Evolutionary conservation across 2,113 vertebrate species (phyloP), one percentile per base, ranked within the genome.

Genomic region (Ibidorhyncha struthersii): DNA sequence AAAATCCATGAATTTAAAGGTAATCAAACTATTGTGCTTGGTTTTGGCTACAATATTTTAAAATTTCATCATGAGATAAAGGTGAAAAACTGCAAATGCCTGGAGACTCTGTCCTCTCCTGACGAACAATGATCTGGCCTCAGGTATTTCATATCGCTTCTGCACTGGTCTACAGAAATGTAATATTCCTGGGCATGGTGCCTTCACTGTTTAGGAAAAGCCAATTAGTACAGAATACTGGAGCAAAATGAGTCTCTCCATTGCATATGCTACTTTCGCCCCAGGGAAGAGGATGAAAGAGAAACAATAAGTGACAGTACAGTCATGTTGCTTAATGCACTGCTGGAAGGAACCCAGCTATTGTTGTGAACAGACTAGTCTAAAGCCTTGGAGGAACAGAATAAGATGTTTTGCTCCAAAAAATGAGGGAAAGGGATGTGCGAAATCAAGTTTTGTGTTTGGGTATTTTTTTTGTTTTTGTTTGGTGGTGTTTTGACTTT

Each of bases 171-270:
- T 91, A 61, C 19, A 85, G 41, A 16, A 69, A 49, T 30, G 22
- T 45, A 73, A 72, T 76, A 38, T 80, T 88, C 56, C 65, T 56
- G 66, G 89, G 89, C 94, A 82, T 69, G 84, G 69, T 80, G 73
- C 78, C 90, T 82, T 82, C 86, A 49, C 29, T 61, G 29, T 49
- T 95, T 72, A 90, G 56, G 56, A 93, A 90, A 96, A 96, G 65
- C 61, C 93, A 97, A 82, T 96, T 95, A 91, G 73, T 71, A 87
- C n/a, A 8, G 4, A 96, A 82, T 25, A 76, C n/a, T 79, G 40
- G 26, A 91, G 73, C 38, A 91, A 96, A 96, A 91, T 79, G 5
- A 94, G 40, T 40, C 14, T 87, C 40, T 91, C 58, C 36, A 29
- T 55, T 93, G 78, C 43, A 65, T 53, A 61, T 61, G 65, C 36